Conservation (phyloP, 2,797 vertebrate species). For the Poeciliopsis gracilis region DNA sequence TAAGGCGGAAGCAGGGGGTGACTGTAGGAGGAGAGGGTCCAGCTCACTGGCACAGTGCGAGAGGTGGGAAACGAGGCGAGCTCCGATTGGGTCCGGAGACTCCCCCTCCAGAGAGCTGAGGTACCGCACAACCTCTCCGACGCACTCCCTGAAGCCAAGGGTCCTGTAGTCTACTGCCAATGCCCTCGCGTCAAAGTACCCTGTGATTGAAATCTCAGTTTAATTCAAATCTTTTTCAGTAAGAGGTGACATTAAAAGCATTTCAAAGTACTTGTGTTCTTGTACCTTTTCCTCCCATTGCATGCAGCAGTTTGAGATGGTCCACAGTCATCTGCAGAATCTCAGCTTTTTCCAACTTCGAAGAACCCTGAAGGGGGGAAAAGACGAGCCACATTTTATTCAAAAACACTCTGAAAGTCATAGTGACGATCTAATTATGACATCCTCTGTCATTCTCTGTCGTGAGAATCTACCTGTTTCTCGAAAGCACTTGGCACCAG, state of each 20-base stretch:
- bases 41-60: conserved; percentile 91
- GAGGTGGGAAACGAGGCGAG: conserved; percentile 93
- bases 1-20: conserved; percentile 77
- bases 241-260: not conserved
- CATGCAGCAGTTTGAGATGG: conserved; percentile 93
- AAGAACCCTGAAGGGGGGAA: conserved; percentile 83
- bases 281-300: conserved; percentile 89
- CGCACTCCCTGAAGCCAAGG: conserved; percentile 92
- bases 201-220: conserved; percentile 66
- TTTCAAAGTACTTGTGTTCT: not conserved
- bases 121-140: conserved; percentile 93
- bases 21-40: conserved; percentile 84
- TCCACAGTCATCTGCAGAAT: conserved; percentile 98
- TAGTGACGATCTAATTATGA: not conserved
- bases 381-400: not conserved
- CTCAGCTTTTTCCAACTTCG: conserved; percentile 95
- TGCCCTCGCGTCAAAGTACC: conserved; percentile 90
- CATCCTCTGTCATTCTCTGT: not conserved
- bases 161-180: conserved; percentile 93
- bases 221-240: not conserved
- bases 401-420: not conserved
- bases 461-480: conserved; percentile 84
- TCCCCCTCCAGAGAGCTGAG: conserved; percentile 89
- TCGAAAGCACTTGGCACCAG: conserved; percentile 93
- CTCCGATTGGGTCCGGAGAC: conserved; percentile 86